These are phyloP conservation scores for Sabellastarte sp. DNA, from an alignment of 2,888 invertebrate genomes.

Conservation along the genomic window DNA sequence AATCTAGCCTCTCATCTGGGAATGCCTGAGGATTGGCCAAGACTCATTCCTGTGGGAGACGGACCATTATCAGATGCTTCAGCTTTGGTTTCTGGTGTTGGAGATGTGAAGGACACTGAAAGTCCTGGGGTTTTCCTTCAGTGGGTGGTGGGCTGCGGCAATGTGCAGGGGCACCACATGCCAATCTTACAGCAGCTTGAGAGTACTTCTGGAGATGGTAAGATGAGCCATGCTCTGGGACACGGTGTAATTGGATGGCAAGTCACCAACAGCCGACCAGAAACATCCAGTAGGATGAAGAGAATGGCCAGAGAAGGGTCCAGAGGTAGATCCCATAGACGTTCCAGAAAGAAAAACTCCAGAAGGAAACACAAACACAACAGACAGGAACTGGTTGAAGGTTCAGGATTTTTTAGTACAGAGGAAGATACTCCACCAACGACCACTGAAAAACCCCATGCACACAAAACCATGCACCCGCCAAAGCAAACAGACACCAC, in stretches of 20 bases:
- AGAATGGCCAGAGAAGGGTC: constrained; percentile 40
- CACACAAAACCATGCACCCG: too few relatives aligned
- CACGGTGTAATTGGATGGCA: constrained; percentile 75
- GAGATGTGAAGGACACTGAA: constrained; percentile 34
- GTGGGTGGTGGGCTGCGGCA: constrained; percentile 74
- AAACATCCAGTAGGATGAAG: constrained; percentile 52
- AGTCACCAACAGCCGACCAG: constrained; percentile 63
- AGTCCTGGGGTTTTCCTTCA: constrained; percentile 39
- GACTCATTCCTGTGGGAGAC: constrained; percentile 43
- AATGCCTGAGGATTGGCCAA: constrained; percentile 44
- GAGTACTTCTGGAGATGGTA: constrained; percentile 72
- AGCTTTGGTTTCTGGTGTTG: constrained; percentile 53
- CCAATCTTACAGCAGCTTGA: constrained; percentile 70
- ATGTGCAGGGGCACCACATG: constrained; percentile 69
- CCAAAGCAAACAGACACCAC: too few relatives aligned
- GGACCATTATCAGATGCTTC: constrained; percentile 46
- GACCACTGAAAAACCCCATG: too few relatives aligned
- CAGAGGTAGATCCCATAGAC: too few relatives aligned
- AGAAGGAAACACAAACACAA: too few relatives aligned
- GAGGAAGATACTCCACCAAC: too few relatives aligned
- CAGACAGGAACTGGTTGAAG: too few relatives aligned
- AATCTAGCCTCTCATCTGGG: constrained; percentile 42
- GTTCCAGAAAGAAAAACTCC: too few relatives aligned
- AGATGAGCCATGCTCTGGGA: constrained; percentile 69
- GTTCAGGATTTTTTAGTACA: too few relatives aligned